Percentiles rank a stretch among this genome's conserved stretches.
phyloP scores from a whole-genome alignment of 2,797 vertebrate genomes.

The Gephyroberyx darwinii region DNA sequence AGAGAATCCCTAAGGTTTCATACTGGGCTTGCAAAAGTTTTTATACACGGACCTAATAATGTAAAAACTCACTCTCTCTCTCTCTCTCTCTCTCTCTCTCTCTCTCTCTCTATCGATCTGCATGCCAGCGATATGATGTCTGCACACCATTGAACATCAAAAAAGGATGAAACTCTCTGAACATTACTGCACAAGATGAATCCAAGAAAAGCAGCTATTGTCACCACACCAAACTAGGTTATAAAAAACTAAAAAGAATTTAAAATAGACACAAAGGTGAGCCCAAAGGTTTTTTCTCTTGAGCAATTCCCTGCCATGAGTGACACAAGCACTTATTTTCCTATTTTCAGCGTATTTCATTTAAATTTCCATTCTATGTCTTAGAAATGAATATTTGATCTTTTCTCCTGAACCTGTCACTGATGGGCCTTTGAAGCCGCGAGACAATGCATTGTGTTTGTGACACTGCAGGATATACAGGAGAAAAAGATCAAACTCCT shows the following conservation, averaged over 20 bases:
- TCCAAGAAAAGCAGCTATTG: constrained; percentile 33
- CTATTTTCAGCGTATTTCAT: constrained; percentile 75
- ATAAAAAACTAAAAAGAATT: constrained; percentile 52
- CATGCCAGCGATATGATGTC: too few species aligned
- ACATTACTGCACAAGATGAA: constrained; percentile 32
- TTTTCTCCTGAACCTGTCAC: constrained; percentile 81
- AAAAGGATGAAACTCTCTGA: constrained; percentile 29
- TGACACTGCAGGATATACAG: constrained; percentile 79
- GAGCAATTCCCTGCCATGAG: constrained; percentile 64
- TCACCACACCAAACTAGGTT: constrained; percentile 35
- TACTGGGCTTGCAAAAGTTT: constrained; percentile 40
- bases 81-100: constrained; percentile 24
- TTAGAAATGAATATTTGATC: constrained; percentile 83
- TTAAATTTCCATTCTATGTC: constrained; percentile 80
- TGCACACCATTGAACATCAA: too few species aligned
- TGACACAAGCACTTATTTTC: constrained; percentile 75
- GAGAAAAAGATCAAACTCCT: constrained; percentile 80
- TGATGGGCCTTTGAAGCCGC: constrained; percentile 81
- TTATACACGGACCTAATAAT: constrained; percentile 51
- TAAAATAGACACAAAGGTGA: constrained; percentile 57
- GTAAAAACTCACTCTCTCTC: constrained; percentile 38
- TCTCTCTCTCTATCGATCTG: too few species aligned
- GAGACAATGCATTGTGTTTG: constrained; percentile 77
- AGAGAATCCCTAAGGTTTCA: constrained; percentile 7
- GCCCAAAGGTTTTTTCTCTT: constrained; percentile 69